These are phyloP conservation scores for Arvicanthis niloticus DNA, from an alignment of 2,113 vertebrate genomes.

Conservation along the genomic window DNA sequence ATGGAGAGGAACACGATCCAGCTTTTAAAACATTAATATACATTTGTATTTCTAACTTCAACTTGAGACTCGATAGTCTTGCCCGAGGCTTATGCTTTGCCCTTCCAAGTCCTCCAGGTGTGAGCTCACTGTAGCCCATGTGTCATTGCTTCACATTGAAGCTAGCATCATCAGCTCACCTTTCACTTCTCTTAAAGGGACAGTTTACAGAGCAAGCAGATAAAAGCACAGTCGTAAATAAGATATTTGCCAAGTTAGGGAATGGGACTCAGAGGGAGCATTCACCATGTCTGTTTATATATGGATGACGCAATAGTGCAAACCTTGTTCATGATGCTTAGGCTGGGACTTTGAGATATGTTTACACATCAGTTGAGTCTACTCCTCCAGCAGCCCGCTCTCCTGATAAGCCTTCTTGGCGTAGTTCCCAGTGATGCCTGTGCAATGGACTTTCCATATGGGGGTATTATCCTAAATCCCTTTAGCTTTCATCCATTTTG, in stretches of 20 bases:
- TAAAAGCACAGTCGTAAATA: constrained; percentile 12
- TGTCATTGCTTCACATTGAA: not conserved
- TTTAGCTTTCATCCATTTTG: not conserved
- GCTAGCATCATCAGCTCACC: not conserved
- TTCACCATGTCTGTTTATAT: not conserved
- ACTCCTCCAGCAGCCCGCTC: not conserved
- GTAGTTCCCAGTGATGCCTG: not conserved
- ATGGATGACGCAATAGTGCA: not conserved
- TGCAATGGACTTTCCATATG: not conserved
- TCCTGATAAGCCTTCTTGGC: not conserved
- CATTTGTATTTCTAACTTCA: not conserved
- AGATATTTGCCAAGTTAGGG: not conserved
- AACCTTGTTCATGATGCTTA: not conserved
- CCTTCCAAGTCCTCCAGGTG: not conserved
- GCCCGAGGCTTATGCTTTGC: not conserved
- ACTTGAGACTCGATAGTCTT: not conserved
- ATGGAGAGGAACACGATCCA: not conserved
- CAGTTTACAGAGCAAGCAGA: not conserved
- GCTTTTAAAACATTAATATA: not conserved
- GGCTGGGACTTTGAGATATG: not conserved
- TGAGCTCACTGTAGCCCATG: not conserved
- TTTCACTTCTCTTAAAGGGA: not conserved
- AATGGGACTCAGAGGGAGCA: not conserved
- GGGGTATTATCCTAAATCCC: not conserved
- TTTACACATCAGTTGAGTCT: not conserved